phyloP scores from a whole-genome alignment of 2,113 vertebrate genomes.

The Gavialis gangeticus region DNA sequence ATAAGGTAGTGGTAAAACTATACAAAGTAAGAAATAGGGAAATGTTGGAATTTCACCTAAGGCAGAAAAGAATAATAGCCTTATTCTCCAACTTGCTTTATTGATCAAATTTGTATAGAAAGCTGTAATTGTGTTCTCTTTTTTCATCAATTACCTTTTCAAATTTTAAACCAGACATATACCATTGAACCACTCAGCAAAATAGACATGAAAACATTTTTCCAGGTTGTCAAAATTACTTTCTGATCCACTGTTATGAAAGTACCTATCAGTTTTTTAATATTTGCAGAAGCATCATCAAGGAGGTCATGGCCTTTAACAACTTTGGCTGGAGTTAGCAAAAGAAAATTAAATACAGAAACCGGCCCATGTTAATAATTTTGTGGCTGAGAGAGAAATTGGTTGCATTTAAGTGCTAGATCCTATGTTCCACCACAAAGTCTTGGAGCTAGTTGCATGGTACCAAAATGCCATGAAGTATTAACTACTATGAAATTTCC shows the following conservation, averaged over 20 bases:
- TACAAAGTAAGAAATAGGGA: background rate
- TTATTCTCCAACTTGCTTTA: background rate
- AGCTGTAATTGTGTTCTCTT: background rate
- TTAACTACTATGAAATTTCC: background rate
- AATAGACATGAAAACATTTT: background rate
- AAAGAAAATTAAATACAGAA: background rate
- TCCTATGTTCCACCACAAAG: background rate
- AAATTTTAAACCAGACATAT: background rate
- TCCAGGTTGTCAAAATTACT: background rate
- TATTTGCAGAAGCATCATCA: background rate
- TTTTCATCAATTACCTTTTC: background rate
- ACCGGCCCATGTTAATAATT: rapidly evolving
- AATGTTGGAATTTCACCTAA: background rate
- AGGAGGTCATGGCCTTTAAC: background rate
- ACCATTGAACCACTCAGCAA: background rate
- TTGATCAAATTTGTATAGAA: too few relatives aligned
- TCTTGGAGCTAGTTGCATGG: too few relatives aligned
- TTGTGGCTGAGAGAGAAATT: background rate
- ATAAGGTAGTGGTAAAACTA: background rate
- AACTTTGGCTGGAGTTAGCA: background rate
- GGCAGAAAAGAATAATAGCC: background rate
- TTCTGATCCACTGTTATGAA: background rate
- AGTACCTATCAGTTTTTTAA: background rate
- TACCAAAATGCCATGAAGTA: background rate
- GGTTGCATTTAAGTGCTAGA: background rate